These are phyloP conservation scores for Aphodius granarius DNA, from an alignment of 2,888 invertebrate species.

Conservation along the genomic window DNA sequence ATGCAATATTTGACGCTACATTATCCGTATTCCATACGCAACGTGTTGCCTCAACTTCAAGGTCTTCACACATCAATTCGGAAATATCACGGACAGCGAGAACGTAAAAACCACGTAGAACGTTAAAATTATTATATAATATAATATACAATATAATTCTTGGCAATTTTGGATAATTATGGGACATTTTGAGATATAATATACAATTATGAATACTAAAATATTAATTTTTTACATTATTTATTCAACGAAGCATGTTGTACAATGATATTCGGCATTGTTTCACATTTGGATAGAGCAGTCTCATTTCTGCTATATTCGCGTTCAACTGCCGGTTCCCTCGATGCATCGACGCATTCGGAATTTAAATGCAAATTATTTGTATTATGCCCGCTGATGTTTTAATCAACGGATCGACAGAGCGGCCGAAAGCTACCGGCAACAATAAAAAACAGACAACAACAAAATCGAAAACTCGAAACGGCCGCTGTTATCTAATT, in stretches of 20 bases:
- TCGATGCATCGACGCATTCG: neutral
- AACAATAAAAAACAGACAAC: neutral
- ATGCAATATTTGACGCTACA: neutral
- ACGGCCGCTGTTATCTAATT: neutral
- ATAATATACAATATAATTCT: no score
- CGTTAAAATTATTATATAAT: no score
- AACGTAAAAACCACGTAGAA: no score
- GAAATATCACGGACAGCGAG: no score
- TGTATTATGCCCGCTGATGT: neutral
- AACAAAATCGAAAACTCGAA: neutral
- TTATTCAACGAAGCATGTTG: no score
- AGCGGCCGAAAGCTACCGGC: neutral
- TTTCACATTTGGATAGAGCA: neutral
- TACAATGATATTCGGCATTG: neutral
- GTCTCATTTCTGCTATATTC: neutral
- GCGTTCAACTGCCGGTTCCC: neutral
- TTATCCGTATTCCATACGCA: neutral
- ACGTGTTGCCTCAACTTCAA: neutral
- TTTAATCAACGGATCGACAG: neutral
- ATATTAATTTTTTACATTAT: no score
- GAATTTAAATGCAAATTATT: neutral
- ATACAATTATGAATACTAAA: no score
- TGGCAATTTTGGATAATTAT: no score
- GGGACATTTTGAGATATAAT: no score
- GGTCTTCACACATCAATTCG: neutral